Percentiles rank a stretch among this genome's conserved stretches.
Evolutionary conservation across 1,140 invertebrate genomes (phyloP).

Genomic region (Plutomurus gul): DNA sequence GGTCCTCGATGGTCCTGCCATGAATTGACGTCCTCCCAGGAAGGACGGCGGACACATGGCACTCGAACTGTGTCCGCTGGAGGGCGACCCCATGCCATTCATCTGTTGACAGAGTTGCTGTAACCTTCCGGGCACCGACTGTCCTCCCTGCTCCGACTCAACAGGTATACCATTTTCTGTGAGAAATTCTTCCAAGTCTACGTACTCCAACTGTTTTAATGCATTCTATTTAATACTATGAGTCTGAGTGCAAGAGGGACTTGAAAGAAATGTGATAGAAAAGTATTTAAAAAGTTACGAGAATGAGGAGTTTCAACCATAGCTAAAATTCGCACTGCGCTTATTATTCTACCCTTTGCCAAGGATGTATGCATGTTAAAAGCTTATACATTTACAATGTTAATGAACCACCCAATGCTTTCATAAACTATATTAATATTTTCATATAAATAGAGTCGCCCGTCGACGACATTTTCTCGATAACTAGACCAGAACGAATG

Average conservation of each 20-base stretch:
- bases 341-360: no score
- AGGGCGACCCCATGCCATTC: slow-evolving; percentile 59
- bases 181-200: slow-evolving; percentile 94
- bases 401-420: no score
- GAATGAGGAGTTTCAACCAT: no score
- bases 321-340: no score
- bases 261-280: no score
- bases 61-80: neutral
- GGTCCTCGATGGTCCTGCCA: slow-evolving; percentile 40
- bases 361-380: no score
- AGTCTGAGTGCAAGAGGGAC: no score
- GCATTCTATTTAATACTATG: neutral
- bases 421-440: no score
- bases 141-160: slow-evolving; percentile 62
- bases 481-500: neutral
- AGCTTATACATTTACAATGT: no score
- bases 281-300: no score
- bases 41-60: neutral
- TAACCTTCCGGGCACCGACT: neutral
- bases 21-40: slow-evolving; percentile 10
- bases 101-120: slow-evolving; percentile 46
- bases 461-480: no score
- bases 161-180: slow-evolving; percentile 88
- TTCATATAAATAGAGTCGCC: no score
- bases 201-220: slow-evolving; percentile 72